A percentile compares a stretch with the other conserved stretches of the same genome.
These are phyloP conservation scores for Diaprepes abbreviatus DNA, from an alignment of 2,888 invertebrate genomes.

Conservation along the genomic window DNA sequence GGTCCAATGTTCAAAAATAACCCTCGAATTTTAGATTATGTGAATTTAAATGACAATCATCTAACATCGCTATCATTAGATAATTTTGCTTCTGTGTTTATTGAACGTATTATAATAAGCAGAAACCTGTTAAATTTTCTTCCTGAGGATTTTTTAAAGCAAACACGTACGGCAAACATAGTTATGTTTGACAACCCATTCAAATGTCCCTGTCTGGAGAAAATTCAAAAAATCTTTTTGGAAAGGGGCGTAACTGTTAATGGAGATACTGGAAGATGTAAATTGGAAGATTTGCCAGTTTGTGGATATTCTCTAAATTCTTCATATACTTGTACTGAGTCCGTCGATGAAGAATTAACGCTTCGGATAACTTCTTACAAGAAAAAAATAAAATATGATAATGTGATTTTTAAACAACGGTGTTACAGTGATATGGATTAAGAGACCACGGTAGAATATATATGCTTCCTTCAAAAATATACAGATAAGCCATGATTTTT, in stretches of 20 bases:
- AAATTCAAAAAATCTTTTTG: no score
- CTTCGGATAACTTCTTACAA: no score
- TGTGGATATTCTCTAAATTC: neutral
- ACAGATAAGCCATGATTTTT: no score
- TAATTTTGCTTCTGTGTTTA: neutral
- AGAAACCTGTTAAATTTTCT: neutral
- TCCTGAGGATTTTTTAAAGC: neutral
- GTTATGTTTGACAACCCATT: neutral
- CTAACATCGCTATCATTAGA: neutral
- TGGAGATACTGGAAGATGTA: neutral
- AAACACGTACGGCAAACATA: neutral
- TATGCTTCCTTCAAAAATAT: no score
- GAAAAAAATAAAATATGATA: no score
- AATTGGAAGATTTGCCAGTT: neutral
- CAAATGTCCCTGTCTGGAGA: neutral
- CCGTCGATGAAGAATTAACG: no score
- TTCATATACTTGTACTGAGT: no score
- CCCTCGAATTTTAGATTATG: neutral
- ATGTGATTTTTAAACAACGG: no score
- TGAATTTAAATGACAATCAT: neutral
- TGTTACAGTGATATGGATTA: no score
- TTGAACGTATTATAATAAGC: neutral
- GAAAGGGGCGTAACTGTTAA: neutral
- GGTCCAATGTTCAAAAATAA: conserved; percentile 2
- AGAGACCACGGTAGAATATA: no score